Percentiles rank a stretch among this genome's conserved stretches.
Evolutionary conservation across 2,797 vertebrate genomes (phyloP).

Genomic region (Sylvia borin): DNA sequence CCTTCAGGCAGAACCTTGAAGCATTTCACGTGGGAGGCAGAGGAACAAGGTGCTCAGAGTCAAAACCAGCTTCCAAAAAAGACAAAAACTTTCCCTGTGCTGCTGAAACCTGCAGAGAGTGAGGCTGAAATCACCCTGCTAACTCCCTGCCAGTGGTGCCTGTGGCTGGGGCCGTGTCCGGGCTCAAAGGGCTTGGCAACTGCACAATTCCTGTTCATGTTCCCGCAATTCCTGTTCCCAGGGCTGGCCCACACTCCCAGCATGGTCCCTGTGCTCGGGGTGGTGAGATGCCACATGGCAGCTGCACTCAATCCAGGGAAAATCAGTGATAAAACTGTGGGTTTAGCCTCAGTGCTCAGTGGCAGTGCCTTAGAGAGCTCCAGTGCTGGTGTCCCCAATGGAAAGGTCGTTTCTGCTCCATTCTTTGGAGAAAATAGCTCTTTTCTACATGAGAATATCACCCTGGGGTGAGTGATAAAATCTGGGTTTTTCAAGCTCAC

Average conservation of each 20-base stretch:
- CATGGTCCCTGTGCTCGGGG: accelerated
- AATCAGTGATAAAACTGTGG: not conserved
- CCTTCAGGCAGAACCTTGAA: not conserved
- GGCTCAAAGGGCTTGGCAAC: not conserved
- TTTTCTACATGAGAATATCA: not conserved
- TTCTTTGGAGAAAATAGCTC: not conserved
- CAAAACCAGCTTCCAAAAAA: not conserved
- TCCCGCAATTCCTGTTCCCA: not conserved
- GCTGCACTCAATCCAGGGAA: not conserved
- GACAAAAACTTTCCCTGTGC: accelerated
- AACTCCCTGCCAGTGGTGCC: not conserved
- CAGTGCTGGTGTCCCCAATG: accelerated
- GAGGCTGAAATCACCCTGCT: no score
- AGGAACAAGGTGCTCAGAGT: not conserved
- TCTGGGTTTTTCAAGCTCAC: not conserved
- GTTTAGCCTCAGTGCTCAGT: not conserved
- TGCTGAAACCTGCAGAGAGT: not conserved
- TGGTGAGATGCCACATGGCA: accelerated
- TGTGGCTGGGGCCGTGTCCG: no score
- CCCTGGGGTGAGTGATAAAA: not conserved
- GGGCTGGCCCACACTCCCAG: not conserved
- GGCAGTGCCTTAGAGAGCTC: not conserved
- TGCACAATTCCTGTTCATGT: not conserved
- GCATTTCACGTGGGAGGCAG: accelerated
- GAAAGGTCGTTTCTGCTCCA: not conserved